Conservation (phyloP, 2,113 vertebrate species). For the Plecturocebus donacophilus region DNA sequence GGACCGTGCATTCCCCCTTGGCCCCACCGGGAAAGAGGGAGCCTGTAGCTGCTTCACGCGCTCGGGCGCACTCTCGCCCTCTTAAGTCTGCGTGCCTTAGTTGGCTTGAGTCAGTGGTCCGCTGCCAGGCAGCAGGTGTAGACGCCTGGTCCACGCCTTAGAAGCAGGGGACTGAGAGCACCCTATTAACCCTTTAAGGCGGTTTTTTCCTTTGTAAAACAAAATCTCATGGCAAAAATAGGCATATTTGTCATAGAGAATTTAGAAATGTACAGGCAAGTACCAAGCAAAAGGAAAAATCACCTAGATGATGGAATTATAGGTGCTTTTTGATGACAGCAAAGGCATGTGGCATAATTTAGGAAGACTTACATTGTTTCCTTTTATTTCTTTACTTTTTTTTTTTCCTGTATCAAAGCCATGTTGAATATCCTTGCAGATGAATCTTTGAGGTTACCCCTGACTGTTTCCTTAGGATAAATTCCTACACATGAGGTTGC, state of each 20-base stretch:
- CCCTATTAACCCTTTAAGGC: not conserved
- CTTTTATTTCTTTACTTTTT: not conserved
- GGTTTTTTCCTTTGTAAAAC: not conserved
- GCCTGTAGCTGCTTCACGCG: accelerated
- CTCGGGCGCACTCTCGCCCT: accelerated
- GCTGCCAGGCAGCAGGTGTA: not conserved
- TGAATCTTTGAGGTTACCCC: not conserved
- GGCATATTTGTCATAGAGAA: not conserved
- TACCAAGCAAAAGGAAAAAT: not conserved
- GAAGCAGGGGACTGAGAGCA: not conserved
- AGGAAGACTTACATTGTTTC: not conserved
- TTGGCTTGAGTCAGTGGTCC: not conserved
- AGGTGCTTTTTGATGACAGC: not conserved
- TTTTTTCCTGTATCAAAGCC: not conserved
- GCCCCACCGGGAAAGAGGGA: too few relatives aligned
- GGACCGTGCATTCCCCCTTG: too few relatives aligned
- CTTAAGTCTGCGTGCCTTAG: not conserved
- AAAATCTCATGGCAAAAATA: not conserved
- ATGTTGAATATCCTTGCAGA: not conserved
- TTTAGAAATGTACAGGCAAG: not conserved
- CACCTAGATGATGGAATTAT: not conserved
- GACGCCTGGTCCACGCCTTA: not conserved
- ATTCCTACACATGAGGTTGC: not conserved
- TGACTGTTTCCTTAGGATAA: not conserved
- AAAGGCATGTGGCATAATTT: not conserved